These are phyloP conservation scores for Oceanodroma leucorhoa DNA, from an alignment of 2,797 vertebrate species.

Conservation along the genomic window DNA sequence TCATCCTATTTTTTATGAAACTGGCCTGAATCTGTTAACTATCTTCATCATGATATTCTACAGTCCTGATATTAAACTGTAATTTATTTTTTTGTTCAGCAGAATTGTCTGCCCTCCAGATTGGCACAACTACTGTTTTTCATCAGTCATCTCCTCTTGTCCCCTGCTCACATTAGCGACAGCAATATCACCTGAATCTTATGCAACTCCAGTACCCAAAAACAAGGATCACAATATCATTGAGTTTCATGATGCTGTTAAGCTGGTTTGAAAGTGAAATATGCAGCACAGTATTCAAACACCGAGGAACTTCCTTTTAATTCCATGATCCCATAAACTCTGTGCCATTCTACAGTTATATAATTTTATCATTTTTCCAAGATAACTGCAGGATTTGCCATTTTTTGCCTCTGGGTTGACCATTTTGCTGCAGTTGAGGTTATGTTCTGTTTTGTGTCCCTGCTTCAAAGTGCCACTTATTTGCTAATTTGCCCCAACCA, in stretches of 20 bases:
- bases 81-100: neutral
- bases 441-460: neutral
- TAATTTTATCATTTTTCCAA: neutral
- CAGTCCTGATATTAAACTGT: neutral
- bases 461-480: neutral
- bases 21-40: neutral
- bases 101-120: neutral
- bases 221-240: neutral
- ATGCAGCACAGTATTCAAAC: neutral
- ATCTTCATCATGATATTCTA: neutral
- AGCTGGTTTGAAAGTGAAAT: neutral
- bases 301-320: neutral
- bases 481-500: neutral
- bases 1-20: neutral
- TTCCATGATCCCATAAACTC: neutral
- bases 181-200: neutral
- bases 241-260: neutral
- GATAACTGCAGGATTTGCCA: neutral
- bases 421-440: neutral
- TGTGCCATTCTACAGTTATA: accelerated
- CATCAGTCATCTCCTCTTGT: neutral
- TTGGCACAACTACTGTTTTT: neutral
- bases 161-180: neutral
- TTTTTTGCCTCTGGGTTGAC: neutral
- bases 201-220: neutral